These are phyloP conservation scores for Syngnathus scovelli DNA, from an alignment of 2,113 vertebrate species.

Conservation along the genomic window DNA sequence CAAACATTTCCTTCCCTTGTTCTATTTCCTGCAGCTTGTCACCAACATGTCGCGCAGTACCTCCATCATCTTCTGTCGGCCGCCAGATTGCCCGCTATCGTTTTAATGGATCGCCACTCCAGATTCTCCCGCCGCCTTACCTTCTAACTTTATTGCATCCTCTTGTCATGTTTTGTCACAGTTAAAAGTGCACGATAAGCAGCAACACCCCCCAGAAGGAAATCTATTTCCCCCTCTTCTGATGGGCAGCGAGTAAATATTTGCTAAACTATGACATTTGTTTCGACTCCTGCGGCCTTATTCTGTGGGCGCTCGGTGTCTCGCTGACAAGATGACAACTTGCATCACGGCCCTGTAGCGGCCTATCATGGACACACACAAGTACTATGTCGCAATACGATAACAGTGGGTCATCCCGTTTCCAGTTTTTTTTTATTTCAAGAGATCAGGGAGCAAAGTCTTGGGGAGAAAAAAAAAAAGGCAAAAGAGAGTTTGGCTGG, in stretches of 20 bases:
- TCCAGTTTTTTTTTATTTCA: not conserved
- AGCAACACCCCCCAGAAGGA: constrained; percentile 12
- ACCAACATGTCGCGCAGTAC: constrained; percentile 38
- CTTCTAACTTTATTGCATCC: constrained; percentile 36
- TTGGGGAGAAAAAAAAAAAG: constrained; percentile 38
- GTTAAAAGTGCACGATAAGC: constrained; percentile 10
- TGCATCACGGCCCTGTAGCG: constrained; percentile 42
- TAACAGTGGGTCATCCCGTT: constrained; percentile 24
- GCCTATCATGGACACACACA: constrained; percentile 11
- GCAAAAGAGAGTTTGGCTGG: constrained; percentile 34
- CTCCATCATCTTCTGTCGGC: constrained; percentile 59
- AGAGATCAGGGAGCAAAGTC: not conserved
- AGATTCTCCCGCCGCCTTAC: constrained; percentile 11
- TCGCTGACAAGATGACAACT: constrained; percentile 53
- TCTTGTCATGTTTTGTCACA: constrained; percentile 19
- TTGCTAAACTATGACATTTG: constrained; percentile 47
- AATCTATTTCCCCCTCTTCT: not conserved
- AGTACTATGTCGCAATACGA: not conserved
- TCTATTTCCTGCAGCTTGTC: constrained; percentile 22
- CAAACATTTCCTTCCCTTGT: not conserved
- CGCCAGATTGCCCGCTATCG: constrained; percentile 43
- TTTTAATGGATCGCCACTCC: constrained; percentile 49
- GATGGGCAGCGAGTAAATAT: constrained; percentile 25
- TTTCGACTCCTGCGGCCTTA: constrained; percentile 43
- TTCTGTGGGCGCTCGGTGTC: constrained; percentile 23